These are phyloP conservation scores for Callinectes sapidus DNA, from an alignment of 2,888 invertebrate species.

Conservation along the genomic window DNA sequence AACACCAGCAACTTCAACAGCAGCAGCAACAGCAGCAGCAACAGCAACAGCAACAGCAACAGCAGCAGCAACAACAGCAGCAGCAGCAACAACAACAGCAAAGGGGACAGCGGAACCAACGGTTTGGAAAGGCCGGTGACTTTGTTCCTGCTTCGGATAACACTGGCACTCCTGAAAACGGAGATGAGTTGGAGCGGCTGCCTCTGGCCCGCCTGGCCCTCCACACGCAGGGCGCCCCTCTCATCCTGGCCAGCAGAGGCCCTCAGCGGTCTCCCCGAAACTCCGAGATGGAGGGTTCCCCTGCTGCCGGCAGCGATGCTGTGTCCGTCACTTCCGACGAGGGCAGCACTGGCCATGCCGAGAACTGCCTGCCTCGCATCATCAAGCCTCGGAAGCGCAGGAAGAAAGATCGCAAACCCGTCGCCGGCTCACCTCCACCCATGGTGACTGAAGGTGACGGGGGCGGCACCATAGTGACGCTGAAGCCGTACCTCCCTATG, in stretches of 20 bases:
- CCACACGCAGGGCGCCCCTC: conserved; percentile 90
- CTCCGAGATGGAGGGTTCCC: conserved; percentile 24
- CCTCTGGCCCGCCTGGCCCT: conserved; percentile 86
- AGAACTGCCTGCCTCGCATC: conserved; percentile 89
- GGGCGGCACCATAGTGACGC: conserved; percentile 74
- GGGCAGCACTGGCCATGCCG: conserved; percentile 82
- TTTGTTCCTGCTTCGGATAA: background rate
- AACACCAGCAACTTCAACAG: conserved; percentile 6
- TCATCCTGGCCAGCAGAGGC: conserved; percentile 80
- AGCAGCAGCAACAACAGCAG: background rate
- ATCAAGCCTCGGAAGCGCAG: conserved; percentile 92
- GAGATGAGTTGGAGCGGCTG: conserved; percentile 73
- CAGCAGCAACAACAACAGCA: conserved; percentile 52
- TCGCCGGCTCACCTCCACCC: conserved; percentile 44
- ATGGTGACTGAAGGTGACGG: conserved; percentile 44
- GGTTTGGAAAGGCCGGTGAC: background rate
- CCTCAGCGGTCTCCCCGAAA: conserved; percentile 64
- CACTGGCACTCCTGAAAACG: background rate
- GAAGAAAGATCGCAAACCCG: conserved; percentile 83
- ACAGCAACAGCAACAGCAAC: conserved; percentile 21
- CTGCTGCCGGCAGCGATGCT: conserved; percentile 59
- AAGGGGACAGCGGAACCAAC: conserved; percentile 25
- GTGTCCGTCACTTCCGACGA: conserved; percentile 81
- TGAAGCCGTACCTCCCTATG: conserved; percentile 78
- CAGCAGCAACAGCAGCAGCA: conserved; percentile 45